Base-by-base conservation (phyloP, 2,888 invertebrate species). In the Torymus aiolomorphi region DNA sequence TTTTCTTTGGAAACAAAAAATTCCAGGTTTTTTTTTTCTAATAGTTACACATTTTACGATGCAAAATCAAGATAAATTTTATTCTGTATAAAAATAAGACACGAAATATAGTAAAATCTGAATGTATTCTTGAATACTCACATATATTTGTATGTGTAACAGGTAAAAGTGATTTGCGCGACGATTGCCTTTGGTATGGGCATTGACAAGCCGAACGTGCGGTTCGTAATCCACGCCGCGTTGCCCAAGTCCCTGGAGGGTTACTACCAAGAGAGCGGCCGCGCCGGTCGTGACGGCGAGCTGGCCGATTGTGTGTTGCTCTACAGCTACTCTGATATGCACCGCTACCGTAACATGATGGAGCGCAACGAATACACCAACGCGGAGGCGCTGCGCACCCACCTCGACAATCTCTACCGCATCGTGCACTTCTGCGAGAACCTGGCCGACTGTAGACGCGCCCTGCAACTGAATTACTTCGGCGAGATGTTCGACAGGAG, bases 161-260 rank as follows among this genome's bases (percentile, higher is more conserved):
- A 89, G 87, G 83, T 89, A 52, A 87, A 93, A 92, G 93, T 95
- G 56, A 96, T 99, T 71, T 98, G 98, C 87, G 99, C 99, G 0
- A 99, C 99, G 0, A 96, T 99, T 86, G 99, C 99, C 0, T 99
- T 99, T 92, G 97, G 97, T 31, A 99, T 99, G 99, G 99, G 99
- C 16, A 98, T 99, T 81, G 99, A 99, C 91, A 99, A 99, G 88
- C 97, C 98, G 0, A 97, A 99, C 92, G 96, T 98, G 10, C 95
- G 98, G 1, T 98, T 94, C 91, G 98, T 98, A 2, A 93, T 98
- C 75, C 98, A 98, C 90, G 96, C 96, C 90, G 95, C 97, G 2
- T 88, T 98, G 87, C 98, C 98, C 31, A 98, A 98, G 92, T 97
- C 97, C 0, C 95, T 98, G 84, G 98, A 99, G 91, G 97, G 97